These are phyloP conservation scores for Anguilla megastoma DNA, from an alignment of 2,797 vertebrate species.

Conservation along the genomic window DNA sequence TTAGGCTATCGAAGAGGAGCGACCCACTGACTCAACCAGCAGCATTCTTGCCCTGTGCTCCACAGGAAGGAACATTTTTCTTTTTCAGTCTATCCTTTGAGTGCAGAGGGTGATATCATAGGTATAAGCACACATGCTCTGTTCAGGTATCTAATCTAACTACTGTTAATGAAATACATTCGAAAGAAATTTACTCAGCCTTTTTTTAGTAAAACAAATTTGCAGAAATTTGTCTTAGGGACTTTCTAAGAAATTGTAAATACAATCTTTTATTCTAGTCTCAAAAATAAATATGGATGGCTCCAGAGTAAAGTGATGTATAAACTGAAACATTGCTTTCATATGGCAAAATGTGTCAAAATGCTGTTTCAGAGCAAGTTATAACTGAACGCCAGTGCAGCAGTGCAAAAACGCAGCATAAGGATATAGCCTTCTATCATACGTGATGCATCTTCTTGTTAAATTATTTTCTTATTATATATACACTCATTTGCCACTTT, in stretches of 20 bases:
- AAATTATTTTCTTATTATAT: too few relatives aligned
- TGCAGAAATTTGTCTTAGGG: constrained; percentile 1
- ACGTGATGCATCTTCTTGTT: too few relatives aligned
- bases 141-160: not conserved
- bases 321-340: not conserved
- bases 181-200: not conserved
- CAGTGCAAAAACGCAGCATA: too few relatives aligned
- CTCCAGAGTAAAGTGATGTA: not conserved
- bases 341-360: not conserved
- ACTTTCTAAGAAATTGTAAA: constrained; percentile 10
- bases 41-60: not conserved
- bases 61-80: not conserved
- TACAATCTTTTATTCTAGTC: not conserved
- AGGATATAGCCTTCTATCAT: too few relatives aligned
- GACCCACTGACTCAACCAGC: not conserved
- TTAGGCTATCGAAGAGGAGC: not conserved
- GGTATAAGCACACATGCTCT: not conserved
- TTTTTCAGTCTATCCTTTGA: not conserved
- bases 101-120: not conserved
- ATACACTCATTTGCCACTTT: too few relatives aligned
- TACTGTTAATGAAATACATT: not conserved
- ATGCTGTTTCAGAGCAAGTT: not conserved
- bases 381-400: too few relatives aligned
- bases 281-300: not conserved
- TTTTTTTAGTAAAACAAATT: not conserved